A percentile compares a stretch with the other conserved stretches of the same genome.
Evolutionary conservation across 1,140 invertebrate genomes (phyloP).

Genomic region (Hycleus cichorii): DNA sequence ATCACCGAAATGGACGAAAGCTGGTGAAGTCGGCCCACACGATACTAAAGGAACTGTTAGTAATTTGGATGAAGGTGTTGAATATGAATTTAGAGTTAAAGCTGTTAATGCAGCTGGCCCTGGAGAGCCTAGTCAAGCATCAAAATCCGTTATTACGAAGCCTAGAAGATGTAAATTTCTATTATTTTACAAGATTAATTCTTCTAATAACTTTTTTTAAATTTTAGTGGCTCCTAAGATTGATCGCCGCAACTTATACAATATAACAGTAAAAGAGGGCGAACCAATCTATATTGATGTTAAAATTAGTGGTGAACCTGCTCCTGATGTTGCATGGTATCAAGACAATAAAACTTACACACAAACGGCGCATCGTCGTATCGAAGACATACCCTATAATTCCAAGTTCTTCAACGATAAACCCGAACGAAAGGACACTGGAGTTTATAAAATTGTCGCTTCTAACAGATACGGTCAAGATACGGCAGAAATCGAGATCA

Average conservation of each 20-base stretch:
- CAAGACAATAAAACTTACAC: constrained; percentile 54
- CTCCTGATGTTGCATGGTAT: constrained; percentile 71
- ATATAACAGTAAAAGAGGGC: constrained; percentile 71
- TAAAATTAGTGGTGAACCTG: constrained; percentile 76
- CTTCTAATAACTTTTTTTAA: constrained; percentile 17
- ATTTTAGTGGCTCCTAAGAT: constrained; percentile 84
- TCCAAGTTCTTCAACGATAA: constrained; percentile 78
- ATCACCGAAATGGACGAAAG: constrained; percentile 78
- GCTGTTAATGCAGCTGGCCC: constrained; percentile 73
- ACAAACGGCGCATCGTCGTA: constrained; percentile 48
- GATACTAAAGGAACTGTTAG: constrained; percentile 73
- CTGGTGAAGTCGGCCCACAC: constrained; percentile 64
- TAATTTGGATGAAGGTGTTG: constrained; percentile 75
- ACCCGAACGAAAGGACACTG: constrained; percentile 76
- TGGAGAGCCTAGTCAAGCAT: constrained; percentile 67
- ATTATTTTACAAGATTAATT: constrained; percentile 12
- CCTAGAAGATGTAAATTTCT: constrained; percentile 73
- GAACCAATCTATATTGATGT: constrained; percentile 79
- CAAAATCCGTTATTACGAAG: constrained; percentile 70
- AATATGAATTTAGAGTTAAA: constrained; percentile 81
- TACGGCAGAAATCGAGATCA: constrained; percentile 84
- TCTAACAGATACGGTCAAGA: constrained; percentile 82
- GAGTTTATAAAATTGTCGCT: constrained; percentile 78
- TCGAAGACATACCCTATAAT: constrained; percentile 82
- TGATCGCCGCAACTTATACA: constrained; percentile 70